Evolutionary conservation across 2,888 invertebrate genomes (phyloP), one percentile per base, ranked within the genome.

Genomic region (Notocelia uddmanniana): DNA sequence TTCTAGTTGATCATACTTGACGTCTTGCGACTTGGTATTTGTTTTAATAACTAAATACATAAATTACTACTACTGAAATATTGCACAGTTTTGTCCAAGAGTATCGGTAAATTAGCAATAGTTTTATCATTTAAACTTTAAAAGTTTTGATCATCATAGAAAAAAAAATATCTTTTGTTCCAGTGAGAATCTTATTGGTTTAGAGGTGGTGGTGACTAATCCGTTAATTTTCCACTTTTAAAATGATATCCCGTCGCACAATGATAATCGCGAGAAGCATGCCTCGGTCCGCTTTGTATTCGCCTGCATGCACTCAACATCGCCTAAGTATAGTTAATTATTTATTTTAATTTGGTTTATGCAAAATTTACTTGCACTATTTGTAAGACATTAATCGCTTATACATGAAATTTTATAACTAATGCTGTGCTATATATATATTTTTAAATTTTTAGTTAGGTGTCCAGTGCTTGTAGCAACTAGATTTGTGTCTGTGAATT

Each of bases 401-500:
- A 13, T 37, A 37, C 11, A 37, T 37, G 13, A 3, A 3, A 0
- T 11, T 34, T 10, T 37, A 37, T 13, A 10, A 37, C 13, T 37
- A 37, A n/a, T n/a, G n/a, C n/a, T 13, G 11, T 10, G 34, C 11
- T 11, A 34, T 11, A 3, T 37, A 37, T 3, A 13, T 18, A 45
- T 18, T 15, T 45, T n/a, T 18, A 3, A 66, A 37, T 31, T 71
- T 67, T 11, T 59, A 73, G 73, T 8, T 19, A 67, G 34, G 26
- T 19, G 0, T 45, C 45, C 34, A 48, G 48, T 50, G 18, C 19
- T 31, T 13, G 21, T 8, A 57, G 62, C 55, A 19, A 45, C 69
- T 50, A 81, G 76, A 76, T 55, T 37, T 45, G 78, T 79, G 64
- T 72, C 78, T 63, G 66, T 73, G 8, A 55, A 76, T 64, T 71